These are phyloP conservation scores for Campylomormyrus numenius DNA, from an alignment of 2,113 vertebrate species.

Conservation along the genomic window DNA sequence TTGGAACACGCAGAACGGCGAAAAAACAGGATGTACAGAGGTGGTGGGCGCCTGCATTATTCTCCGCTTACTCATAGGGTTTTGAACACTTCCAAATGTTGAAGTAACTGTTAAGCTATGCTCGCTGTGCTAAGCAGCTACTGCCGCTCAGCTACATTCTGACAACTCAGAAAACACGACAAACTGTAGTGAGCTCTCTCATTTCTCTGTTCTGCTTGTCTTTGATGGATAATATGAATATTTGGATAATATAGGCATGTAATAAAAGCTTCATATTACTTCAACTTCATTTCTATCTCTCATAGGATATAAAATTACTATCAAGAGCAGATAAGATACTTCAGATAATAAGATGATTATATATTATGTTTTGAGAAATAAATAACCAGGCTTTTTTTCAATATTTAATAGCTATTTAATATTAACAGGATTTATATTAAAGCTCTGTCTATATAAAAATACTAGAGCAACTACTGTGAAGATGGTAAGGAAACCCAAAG, in stretches of 20 bases:
- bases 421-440: background rate
- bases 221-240: background rate
- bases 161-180: background rate
- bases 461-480: background rate
- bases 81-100: slow-evolving; percentile 21
- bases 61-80: slow-evolving; percentile 13
- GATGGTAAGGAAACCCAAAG: background rate
- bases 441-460: background rate
- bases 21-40: slow-evolving; percentile 1
- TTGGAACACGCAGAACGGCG: background rate
- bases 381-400: background rate
- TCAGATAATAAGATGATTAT: background rate
- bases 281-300: background rate
- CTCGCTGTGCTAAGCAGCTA: background rate
- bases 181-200: background rate
- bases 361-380: background rate
- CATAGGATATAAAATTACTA: background rate
- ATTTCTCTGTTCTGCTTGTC: background rate
- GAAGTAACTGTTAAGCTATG: background rate
- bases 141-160: background rate
- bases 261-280: background rate
- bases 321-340: background rate
- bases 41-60: slow-evolving; percentile 1
- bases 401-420: background rate
- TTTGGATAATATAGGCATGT: background rate